Base-by-base conservation (phyloP, 2,113 vertebrate genomes). In the Carlito syrichta region DNA sequence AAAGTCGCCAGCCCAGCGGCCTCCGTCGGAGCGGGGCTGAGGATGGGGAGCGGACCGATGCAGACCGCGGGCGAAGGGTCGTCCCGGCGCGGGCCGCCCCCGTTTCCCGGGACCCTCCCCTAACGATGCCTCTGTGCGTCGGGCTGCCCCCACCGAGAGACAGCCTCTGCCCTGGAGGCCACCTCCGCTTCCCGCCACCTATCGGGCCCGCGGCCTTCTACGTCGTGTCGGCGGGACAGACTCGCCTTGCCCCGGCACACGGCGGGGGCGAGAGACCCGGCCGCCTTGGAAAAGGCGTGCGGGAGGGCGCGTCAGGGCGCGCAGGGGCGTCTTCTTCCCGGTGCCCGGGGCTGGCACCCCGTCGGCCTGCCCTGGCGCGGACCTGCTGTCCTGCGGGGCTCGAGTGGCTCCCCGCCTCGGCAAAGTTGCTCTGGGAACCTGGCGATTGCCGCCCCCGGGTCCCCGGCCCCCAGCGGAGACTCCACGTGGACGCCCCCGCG, bases 341-440 rank as follows among this genome's bases (percentile, higher is more conserved):
- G 74, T 8, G 52, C 9, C 5, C 0, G 32, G n/a, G 40, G 5
- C n/a, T 13, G n/a, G 58, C 63, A 35, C 16, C 17, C 40, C 5
- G 10, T 20, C 7, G 71, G n/a, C 30, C 35, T 11, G 77, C 30
- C 66, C 40, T 6, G 30, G 9, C 17, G 40, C 7, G 16, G 32
- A 58, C 54, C 3, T 11, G 30, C 62, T 5, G 35, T 58, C 25
- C 25, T 32, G 63, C 13, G 8, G 56, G 22, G 10, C 43, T 71
- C 11, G 2, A 22, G 43, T 32, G 69, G 27, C 43, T 38, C 43
- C n/a, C n/a, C n/a, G n/a, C n/a, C 19, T 30, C 0, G 30, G 20
- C 38, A 35, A 96, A 89, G 81, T 95, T 95, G 94, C 71, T 92
- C 74, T 16, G 58, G 69, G 45, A 86, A 83, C 50, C 20, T 0